These are phyloP conservation scores for Gymnothorax reevesii DNA, from an alignment of 2,797 vertebrate genomes.

Conservation along the genomic window DNA sequence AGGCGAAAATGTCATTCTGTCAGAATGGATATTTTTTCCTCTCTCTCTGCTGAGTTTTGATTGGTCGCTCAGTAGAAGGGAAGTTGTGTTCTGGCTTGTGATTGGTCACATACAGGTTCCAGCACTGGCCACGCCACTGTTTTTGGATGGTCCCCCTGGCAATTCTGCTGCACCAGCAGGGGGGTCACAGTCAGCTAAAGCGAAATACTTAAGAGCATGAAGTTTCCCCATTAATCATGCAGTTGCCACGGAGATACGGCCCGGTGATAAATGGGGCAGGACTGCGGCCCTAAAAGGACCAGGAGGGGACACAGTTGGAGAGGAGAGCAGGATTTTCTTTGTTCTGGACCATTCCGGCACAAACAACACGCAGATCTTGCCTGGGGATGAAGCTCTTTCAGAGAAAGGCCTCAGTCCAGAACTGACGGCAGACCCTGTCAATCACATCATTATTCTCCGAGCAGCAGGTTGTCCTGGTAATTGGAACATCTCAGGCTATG, in stretches of 20 bases:
- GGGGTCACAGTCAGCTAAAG: constrained; percentile 18
- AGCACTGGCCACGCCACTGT: neutral
- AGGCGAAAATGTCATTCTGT: neutral
- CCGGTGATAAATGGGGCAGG: constrained; percentile 14
- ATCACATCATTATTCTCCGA: neutral
- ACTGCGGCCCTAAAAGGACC: neutral
- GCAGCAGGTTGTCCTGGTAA: constrained; percentile 25
- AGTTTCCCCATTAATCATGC: constrained; percentile 33
- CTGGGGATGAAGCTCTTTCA: neutral
- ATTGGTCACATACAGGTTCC: neutral
- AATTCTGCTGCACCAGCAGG: constrained; percentile 4
- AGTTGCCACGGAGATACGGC: constrained; percentile 17
- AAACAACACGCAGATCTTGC: neutral
- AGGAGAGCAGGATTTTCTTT: neutral
- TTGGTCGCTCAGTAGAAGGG: neutral
- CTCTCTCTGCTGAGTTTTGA: neutral
- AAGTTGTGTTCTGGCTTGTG: neutral
- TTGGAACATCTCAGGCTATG: constrained; percentile 11
- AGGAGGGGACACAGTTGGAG: neutral
- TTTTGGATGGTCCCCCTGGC: constrained; percentile 14
- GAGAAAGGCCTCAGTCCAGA: neutral
- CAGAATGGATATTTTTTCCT: neutral
- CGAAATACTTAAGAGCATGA: constrained; percentile 35
- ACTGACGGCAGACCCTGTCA: neutral
- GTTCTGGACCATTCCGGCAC: neutral